These are phyloP conservation scores for Toxotes lorentzi DNA, from an alignment of 2,797 vertebrate genomes.

Conservation along the genomic window DNA sequence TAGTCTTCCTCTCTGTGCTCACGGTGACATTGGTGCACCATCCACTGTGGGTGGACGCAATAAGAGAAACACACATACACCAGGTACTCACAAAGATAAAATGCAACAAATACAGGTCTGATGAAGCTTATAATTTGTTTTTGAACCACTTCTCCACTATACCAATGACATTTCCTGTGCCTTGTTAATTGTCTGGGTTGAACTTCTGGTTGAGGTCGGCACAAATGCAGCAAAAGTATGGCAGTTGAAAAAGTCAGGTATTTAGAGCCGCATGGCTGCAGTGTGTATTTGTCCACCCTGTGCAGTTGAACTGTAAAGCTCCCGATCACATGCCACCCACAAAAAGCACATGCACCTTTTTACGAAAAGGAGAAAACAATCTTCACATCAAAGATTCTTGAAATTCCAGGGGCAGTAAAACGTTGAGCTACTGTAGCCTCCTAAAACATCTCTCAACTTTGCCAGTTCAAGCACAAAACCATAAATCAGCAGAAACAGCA, in stretches of 20 bases:
- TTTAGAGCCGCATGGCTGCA: not conserved
- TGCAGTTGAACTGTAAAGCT: not conserved
- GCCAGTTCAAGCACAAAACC: constrained; percentile 1
- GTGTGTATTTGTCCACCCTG: not conserved
- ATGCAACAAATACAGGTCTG: not conserved
- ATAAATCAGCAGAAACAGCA: constrained; percentile 27
- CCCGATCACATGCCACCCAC: constrained; percentile 8
- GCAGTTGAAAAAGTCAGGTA: not conserved
- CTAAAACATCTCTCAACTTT: constrained; percentile 21
- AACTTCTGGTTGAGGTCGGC: constrained; percentile 1
- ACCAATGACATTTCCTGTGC: constrained; percentile 7
- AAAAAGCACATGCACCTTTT: constrained; percentile 4
- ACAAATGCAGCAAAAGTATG: not conserved
- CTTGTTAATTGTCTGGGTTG: not conserved
- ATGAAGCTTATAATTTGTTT: not conserved
- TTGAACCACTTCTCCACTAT: too few relatives aligned
- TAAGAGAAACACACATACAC: not conserved
- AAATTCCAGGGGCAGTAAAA: constrained; percentile 42
- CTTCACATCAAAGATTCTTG: constrained; percentile 50
- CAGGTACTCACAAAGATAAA: not conserved
- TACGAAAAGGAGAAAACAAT: constrained; percentile 22
- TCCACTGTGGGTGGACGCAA: not conserved
- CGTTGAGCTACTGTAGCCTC: constrained; percentile 13
- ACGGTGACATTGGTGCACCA: not conserved
- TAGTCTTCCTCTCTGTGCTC: not conserved